Evolutionary conservation across 1,140 invertebrate species (phyloP).

Genomic region (Megalopta genalis): DNA sequence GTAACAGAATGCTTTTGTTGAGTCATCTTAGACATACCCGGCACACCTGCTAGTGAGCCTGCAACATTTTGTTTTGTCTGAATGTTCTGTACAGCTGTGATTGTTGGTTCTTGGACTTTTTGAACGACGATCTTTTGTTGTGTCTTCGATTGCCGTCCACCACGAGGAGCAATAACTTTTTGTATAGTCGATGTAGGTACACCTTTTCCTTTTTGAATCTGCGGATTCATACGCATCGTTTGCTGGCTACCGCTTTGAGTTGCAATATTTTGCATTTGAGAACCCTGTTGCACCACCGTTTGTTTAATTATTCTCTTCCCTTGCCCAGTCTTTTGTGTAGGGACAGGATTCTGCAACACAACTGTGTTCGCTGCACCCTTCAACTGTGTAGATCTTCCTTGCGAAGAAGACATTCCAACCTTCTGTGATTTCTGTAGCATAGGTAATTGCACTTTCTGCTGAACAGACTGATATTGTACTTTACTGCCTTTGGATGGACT

Average conservation of each 20-base stretch:
- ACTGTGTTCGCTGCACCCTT: slow-evolving; percentile 59
- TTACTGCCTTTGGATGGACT: slow-evolving; percentile 70
- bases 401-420: slow-evolving; percentile 49
- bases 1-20: slow-evolving; percentile 43
- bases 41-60: slow-evolving; percentile 16
- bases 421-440: slow-evolving; percentile 69
- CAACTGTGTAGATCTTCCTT: slow-evolving; percentile 37
- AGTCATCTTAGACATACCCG: slow-evolving; percentile 25
- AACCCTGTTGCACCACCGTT: slow-evolving; percentile 49
- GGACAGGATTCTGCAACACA: slow-evolving; percentile 62
- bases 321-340: slow-evolving; percentile 44
- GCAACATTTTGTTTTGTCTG: slow-evolving; percentile 36
- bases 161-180: slow-evolving; percentile 62
- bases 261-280: slow-evolving; percentile 45
- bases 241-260: slow-evolving; percentile 44
- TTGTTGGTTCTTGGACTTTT: slow-evolving; percentile 54
- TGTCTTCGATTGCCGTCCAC: slow-evolving; percentile 55
- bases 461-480: slow-evolving; percentile 69
- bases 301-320: slow-evolving; percentile 66
- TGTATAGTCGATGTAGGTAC: slow-evolving; percentile 50
- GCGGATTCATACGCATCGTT: slow-evolving; percentile 33
- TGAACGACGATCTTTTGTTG: slow-evolving; percentile 63
- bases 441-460: slow-evolving; percentile 71
- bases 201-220: slow-evolving; percentile 60
- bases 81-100: slow-evolving; percentile 34